Evolutionary conservation across 2,888 invertebrate species (phyloP).

Genomic region (Leucophenga montana): DNA sequence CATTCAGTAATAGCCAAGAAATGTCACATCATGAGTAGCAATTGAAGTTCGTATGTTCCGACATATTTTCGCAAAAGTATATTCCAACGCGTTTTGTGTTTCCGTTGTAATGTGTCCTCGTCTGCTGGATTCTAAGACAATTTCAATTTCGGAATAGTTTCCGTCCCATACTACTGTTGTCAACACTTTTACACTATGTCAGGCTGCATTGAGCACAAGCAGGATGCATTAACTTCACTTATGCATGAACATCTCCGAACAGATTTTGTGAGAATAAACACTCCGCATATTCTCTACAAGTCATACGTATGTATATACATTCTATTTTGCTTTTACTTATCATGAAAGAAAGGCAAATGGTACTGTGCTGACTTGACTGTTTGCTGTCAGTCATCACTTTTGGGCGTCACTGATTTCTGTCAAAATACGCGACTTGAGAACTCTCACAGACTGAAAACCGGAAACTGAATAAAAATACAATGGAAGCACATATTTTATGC

Average conservation of each 20-base stretch:
- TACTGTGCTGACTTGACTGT: background rate
- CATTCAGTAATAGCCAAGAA: no score
- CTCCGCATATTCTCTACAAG: slow-evolving; percentile 46
- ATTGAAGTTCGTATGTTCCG: no score
- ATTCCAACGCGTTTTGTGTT: no score
- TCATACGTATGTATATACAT: slow-evolving; percentile 36
- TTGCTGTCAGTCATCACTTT: slow-evolving; percentile 11
- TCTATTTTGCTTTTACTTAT: background rate
- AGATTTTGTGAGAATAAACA: slow-evolving; percentile 44
- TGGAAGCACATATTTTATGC: no score
- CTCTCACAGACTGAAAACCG: no score
- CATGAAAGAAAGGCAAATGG: slow-evolving; percentile 2
- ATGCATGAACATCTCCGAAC: slow-evolving; percentile 42
- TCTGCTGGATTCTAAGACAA: slow-evolving; percentile 16
- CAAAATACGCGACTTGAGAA: slow-evolving; percentile 6
- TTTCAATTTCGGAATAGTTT: slow-evolving; percentile 25
- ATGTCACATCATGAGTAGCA: no score
- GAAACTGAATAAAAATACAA: no score
- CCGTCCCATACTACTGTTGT: background rate
- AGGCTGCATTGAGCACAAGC: slow-evolving; percentile 21
- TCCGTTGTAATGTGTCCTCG: background rate
- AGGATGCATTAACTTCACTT: slow-evolving; percentile 51
- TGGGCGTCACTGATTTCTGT: slow-evolving; percentile 17
- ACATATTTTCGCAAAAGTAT: no score
- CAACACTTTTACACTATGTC: slow-evolving; percentile 16